Base-by-base conservation (phyloP, 1,140 invertebrate species). In the Ctenoplectra terminalis region DNA sequence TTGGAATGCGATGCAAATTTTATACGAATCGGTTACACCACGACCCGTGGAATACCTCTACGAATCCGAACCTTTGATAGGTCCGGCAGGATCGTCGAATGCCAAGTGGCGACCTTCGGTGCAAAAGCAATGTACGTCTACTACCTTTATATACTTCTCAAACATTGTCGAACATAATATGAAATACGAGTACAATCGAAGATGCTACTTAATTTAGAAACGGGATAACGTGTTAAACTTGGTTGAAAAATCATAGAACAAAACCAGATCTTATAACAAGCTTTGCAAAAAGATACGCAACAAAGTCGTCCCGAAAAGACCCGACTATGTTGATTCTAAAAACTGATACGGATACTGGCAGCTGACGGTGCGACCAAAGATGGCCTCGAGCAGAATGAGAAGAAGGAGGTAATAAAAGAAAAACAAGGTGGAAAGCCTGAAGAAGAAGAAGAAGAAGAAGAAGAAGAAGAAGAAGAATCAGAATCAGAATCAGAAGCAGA, bases 1-100 rank as follows among this genome's bases (percentile, higher is more conserved):
- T 50, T 67, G 75, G 72, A 86, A 86, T 86, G 82, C 82, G 50
- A 86, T 86, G 85, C 85, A 84, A 86, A 86, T 86, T 86, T 86
- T 86, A 84, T 80, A 86, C 78, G 74, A 76, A 86, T 83, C 85
- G 74, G 75, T 83, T 78, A 75, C 69, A 79, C 64, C 58, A n/a
- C 56, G 46, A 58, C 23, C 69, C 48, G 60, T 60, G 70, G 43
- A 56, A 67, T 71, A 81, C 69, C 73, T 81, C 58, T 46, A 37
- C 54, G 52, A 71, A 63, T 82, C 69, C 56, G 66, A 84, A 79
- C 63, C 52, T 75, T 60, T 31, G 58, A 48, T 64, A 82, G 79
- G 34, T 64, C 64, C 17, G 34, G 17, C n/a, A 31, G 66, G 69
- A 76, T 81, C 72, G 77, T 63, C 48, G 72, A 61, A 76, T 60